These are phyloP conservation scores for Microctonus aethiopoides DNA, from an alignment of 2,888 invertebrate species.

Conservation along the genomic window DNA sequence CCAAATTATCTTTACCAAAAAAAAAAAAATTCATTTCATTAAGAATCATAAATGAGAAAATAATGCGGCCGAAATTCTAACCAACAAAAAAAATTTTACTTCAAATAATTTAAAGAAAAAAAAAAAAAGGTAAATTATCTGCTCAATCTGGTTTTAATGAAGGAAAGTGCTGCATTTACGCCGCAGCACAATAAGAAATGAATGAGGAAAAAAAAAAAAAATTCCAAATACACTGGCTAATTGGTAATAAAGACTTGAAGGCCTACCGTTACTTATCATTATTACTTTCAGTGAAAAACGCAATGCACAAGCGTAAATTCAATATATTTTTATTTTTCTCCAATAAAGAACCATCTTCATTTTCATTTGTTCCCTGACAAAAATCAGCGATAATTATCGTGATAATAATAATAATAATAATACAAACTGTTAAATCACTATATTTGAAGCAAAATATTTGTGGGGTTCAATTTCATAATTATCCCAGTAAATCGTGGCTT, in stretches of 20 bases:
- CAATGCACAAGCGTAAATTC: slow-evolving; percentile 13
- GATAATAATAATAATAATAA: slow-evolving; percentile 27
- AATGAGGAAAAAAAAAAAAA: no score
- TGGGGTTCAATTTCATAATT: neutral
- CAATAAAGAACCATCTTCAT: neutral
- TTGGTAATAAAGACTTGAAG: slow-evolving; percentile 22
- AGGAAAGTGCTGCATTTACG: no score
- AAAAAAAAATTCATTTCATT: no score
- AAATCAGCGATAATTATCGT: neutral
- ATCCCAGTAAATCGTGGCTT: neutral
- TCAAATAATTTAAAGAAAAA: no score
- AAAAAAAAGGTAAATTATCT: no score
- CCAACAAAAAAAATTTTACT: no score
- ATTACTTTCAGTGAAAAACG: slow-evolving; percentile 19
- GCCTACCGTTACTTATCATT: slow-evolving; percentile 23
- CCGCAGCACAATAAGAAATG: no score
- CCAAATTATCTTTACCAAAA: no score
- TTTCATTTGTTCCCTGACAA: neutral
- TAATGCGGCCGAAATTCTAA: no score
- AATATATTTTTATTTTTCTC: neutral
- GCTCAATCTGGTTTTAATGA: no score
- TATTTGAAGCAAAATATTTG: neutral
- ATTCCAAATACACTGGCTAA: no score
- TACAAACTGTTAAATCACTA: slow-evolving; percentile 4
- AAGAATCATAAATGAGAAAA: no score